Conservation (phyloP, 2,888 invertebrate species). For the Rapana venosa region DNA sequence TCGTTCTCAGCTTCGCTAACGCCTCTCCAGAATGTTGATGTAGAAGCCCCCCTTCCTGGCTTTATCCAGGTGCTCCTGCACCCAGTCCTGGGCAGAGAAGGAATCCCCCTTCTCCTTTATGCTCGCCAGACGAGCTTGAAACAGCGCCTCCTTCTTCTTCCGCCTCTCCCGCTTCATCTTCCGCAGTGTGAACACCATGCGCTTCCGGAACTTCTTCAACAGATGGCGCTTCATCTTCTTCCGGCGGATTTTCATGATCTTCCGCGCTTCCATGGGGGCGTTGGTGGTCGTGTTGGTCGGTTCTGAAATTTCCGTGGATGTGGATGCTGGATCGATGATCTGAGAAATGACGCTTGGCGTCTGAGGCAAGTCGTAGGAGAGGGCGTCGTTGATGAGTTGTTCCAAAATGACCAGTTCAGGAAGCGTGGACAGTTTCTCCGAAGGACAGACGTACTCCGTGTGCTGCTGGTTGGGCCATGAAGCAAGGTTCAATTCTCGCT, state of each 20-base stretch:
- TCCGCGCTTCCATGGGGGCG: constrained; percentile 45
- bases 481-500: background rate
- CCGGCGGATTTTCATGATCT: constrained; percentile 52
- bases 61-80: constrained; percentile 49
- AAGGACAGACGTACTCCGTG: constrained; percentile 9
- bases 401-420: constrained; percentile 20
- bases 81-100: constrained; percentile 53
- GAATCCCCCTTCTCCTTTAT: constrained; percentile 48
- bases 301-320: background rate
- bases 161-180: constrained; percentile 44
- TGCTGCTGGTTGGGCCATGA: background rate
- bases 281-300: background rate
- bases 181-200: constrained; percentile 49
- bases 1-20: background rate
- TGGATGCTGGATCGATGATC: constrained; percentile 13
- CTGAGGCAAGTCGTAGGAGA: background rate
- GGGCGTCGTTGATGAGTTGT: background rate
- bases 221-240: constrained; percentile 60
- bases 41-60: constrained; percentile 56
- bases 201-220: constrained; percentile 52
- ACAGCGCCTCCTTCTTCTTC: constrained; percentile 51
- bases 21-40: constrained; percentile 50
- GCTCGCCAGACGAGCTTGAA: constrained; percentile 42
- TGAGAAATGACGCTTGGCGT: background rate
- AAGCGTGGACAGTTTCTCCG: background rate